A percentile compares a stretch with the other conserved stretches of the same genome.
Conservation (phyloP, 2,797 vertebrate species). For the Enteromius treurensis region DNA sequence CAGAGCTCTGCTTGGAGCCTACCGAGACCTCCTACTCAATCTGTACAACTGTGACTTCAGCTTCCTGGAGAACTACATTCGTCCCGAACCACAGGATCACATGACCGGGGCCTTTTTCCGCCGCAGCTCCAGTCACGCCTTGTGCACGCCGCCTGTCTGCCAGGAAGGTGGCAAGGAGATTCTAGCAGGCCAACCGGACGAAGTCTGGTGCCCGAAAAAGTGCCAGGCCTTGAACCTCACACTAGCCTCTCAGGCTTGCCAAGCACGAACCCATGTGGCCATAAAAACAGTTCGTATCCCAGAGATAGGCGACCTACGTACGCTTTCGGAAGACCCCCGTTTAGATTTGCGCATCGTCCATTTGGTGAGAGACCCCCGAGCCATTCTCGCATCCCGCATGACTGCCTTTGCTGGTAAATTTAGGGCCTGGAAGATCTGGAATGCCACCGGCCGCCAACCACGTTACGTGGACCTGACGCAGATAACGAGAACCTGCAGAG, state of each 20-base stretch:
- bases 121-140: constrained; percentile 77
- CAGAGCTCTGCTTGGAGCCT: constrained; percentile 76
- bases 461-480: constrained; percentile 78
- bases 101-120: constrained; percentile 75
- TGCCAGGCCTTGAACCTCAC: constrained; percentile 80
- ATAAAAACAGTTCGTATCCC: constrained; percentile 81
- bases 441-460: constrained; percentile 77
- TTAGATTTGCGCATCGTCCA: constrained; percentile 82
- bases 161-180: constrained; percentile 49
- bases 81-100: constrained; percentile 77
- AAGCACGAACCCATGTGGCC: constrained; percentile 71
- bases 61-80: constrained; percentile 81
- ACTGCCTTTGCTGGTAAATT: constrained; percentile 78
- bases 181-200: constrained; percentile 63
- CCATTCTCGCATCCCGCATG: constrained; percentile 80
- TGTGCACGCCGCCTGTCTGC: constrained; percentile 81
- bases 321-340: constrained; percentile 79
- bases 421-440: constrained; percentile 84
- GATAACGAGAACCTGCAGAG: constrained; percentile 80
- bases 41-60: constrained; percentile 81
- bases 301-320: constrained; percentile 74
- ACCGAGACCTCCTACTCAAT: constrained; percentile 81
- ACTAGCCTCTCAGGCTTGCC: constrained; percentile 72
- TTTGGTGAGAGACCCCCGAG: constrained; percentile 83
- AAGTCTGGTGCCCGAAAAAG: constrained; percentile 78